A percentile compares a stretch with the other conserved stretches of the same genome.
These are phyloP conservation scores for Lepetodrilus schrolli DNA, from an alignment of 2,888 invertebrate genomes.

Conservation along the genomic window DNA sequence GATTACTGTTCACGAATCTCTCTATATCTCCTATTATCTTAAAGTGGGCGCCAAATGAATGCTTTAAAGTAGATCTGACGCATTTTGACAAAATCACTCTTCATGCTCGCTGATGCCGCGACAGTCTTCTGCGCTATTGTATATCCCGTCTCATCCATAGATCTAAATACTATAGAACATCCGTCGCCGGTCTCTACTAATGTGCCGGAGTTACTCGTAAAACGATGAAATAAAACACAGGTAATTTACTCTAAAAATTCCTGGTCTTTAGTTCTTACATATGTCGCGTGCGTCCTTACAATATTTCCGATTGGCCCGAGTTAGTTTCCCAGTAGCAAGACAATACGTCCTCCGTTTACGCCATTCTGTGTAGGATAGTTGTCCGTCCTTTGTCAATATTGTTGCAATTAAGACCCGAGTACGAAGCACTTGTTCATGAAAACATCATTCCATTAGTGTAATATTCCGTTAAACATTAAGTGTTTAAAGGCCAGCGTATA, in stretches of 20 bases:
- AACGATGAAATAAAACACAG: neutral
- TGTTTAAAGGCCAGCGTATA: conserved; percentile 4
- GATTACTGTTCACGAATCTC: no score
- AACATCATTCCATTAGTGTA: conserved; percentile 18
- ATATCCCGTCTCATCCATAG: no score
- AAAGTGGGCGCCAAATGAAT: no score
- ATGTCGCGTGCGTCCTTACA: neutral
- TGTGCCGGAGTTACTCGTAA: neutral
- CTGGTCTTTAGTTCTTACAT: conserved; percentile 5
- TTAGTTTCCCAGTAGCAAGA: neutral
- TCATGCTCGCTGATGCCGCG: no score
- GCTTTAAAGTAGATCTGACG: no score
- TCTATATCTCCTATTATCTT: no score
- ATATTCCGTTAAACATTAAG: conserved; percentile 23
- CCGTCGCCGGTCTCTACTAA: no score
- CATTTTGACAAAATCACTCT: no score
- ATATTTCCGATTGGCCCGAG: neutral
- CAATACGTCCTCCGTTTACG: neutral
- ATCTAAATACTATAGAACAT: no score
- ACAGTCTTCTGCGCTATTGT: no score
- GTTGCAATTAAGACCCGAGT: conserved; percentile 4
- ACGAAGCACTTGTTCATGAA: conserved; percentile 18
- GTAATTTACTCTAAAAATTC: neutral
- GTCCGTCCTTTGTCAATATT: neutral
- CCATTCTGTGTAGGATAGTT: neutral